phyloP scores from a whole-genome alignment of 2,797 vertebrate genomes.

The Smutsia gigantea region DNA sequence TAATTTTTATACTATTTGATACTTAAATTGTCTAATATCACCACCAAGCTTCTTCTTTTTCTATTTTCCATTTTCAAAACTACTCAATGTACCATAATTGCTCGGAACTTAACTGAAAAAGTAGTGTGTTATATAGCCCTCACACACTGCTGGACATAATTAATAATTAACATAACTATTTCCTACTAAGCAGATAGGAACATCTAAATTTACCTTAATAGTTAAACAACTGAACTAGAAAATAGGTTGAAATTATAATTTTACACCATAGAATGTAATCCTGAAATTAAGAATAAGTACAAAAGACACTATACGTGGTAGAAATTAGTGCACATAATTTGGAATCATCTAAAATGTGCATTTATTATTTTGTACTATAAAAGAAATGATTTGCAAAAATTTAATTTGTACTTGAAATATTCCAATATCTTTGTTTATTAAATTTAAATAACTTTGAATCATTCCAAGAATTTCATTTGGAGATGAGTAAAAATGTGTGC shows the following conservation, averaged over 20 bases:
- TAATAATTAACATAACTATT: neutral
- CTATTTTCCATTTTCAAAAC: conserved; percentile 38
- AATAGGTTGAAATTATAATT: conserved; percentile 2
- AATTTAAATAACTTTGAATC: neutral
- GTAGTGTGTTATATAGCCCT: neutral
- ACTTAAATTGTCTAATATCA: neutral
- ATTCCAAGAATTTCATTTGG: neutral
- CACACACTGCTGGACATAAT: neutral
- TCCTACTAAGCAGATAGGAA: neutral
- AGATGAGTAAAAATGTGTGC: neutral
- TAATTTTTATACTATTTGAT: neutral
- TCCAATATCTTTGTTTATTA: conserved; percentile 22
- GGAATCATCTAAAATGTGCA: conserved; percentile 26
- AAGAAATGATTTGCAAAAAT: neutral
- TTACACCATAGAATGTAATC: neutral
- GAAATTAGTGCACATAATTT: neutral
- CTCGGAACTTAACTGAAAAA: neutral
- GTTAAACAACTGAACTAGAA: conserved; percentile 12
- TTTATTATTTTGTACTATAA: neutral
- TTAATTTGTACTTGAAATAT: neutral
- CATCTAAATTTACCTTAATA: neutral
- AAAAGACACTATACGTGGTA: neutral
- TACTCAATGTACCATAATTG: neutral
- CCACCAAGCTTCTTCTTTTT: neutral
- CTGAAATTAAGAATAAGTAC: neutral